Base-by-base conservation (phyloP, 2,888 invertebrate species). In the Acleris holmiana region DNA sequence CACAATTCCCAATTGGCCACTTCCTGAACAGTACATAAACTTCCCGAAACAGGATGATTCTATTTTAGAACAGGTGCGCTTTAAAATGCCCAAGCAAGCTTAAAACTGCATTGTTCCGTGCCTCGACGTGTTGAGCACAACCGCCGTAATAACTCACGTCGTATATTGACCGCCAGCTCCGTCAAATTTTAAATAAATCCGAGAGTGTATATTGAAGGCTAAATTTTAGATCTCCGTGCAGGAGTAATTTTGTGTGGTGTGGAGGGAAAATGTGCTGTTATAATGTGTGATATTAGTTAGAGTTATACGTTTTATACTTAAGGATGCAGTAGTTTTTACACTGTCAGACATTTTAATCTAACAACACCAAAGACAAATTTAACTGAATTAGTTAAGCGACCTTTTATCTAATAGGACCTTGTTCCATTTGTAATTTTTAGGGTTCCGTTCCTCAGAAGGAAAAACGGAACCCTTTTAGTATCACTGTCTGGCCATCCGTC, bases 31-130 rank as follows among this genome's bases (percentile, higher is more conserved):
- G 35, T 35, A n/a, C 21, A 13, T 4, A 19, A 40, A 41, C 15
- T 41, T 54, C n/a, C 18, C 25, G 35, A 19, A 57, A 57, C 47
- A 56, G 17, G 13, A n/a, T 7, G 18, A 21, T 47, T 15, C 18
- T 35, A 35, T 57, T 4, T 48, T 19, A 15, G 18, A 57, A 47
- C 47, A 57, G 57, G 47, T 35, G 47, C 35, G 47, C 47, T 48
- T 57, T 47, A 57, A 57, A 47, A 48, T 48, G 57, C 29, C 47
- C 48, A 57, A 57, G 47, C 47, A 18, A 48, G 57, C 57, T 19
- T 48, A 57, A 57, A 57, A 57, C 57, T 57, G 19, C 18, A 47
- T 57, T 57, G 57, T 57, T 48, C 17, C 57, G 29, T 25, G 21
- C 19, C 18, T 29, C 57, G 47, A 57, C 29, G 19, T 19, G 35